Evolutionary conservation across 2,113 vertebrate genomes (phyloP).

Genomic region (Mohoua ochrocephala): DNA sequence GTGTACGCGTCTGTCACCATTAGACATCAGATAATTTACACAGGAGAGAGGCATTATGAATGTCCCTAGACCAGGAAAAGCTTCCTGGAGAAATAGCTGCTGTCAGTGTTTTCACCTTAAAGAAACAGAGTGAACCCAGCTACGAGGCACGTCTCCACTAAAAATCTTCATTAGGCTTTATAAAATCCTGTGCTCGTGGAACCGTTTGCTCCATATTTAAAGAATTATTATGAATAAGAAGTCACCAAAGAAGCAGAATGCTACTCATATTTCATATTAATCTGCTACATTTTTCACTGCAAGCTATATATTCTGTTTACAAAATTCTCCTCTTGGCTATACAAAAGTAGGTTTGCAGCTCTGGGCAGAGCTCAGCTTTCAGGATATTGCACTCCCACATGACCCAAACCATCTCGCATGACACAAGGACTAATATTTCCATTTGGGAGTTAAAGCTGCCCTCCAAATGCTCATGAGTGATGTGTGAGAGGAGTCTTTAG

Average conservation of each 20-base stretch:
- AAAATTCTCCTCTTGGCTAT: not conserved
- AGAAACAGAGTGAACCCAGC: not conserved
- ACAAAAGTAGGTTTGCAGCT: not conserved
- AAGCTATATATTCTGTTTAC: not conserved
- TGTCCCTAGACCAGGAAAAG: conserved; percentile 38
- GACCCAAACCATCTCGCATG: not conserved
- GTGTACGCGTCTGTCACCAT: conserved; percentile 55
- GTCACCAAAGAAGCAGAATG: not conserved
- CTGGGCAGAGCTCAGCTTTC: not conserved
- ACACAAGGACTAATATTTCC: not conserved
- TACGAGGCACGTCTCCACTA: not conserved
- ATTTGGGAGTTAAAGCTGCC: not conserved
- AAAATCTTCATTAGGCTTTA: not conserved
- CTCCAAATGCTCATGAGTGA: not conserved
- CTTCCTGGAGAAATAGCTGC: conserved; percentile 8
- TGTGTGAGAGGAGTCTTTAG: not conserved
- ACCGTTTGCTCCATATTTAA: not conserved
- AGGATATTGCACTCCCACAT: not conserved
- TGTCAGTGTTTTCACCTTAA: not conserved
- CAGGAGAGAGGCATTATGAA: conserved; percentile 42
- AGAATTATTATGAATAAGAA: not conserved
- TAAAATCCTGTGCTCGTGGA: not conserved
- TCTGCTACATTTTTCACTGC: not conserved
- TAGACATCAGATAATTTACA: conserved; percentile 60
- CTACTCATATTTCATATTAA: not conserved